Percentiles rank a stretch among this genome's conserved stretches.
These are phyloP conservation scores for Anas flavirostris DNA, from an alignment of 2,797 vertebrate species.

Conservation along the genomic window DNA sequence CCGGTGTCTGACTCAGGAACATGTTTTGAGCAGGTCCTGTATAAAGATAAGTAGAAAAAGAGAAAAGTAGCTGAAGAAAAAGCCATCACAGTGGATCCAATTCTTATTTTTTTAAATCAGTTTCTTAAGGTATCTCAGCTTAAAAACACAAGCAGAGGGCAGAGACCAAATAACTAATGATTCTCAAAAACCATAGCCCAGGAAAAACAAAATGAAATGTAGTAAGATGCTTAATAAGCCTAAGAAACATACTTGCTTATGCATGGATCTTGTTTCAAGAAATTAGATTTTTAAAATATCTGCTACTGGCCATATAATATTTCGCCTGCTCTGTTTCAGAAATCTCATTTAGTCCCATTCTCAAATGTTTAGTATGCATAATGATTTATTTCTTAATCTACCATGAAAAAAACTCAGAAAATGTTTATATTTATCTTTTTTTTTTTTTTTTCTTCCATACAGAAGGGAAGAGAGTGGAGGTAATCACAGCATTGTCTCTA, in stretches of 20 bases:
- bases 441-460: not conserved
- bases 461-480: not conserved
- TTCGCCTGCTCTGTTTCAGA: not conserved
- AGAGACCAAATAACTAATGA: not conserved
- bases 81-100: accelerated
- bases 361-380: not conserved
- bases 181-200: not conserved
- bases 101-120: not conserved
- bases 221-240: not conserved
- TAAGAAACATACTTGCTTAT: not conserved
- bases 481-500: constrained; percentile 41
- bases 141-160: not conserved
- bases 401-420: constrained; percentile 33
- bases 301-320: not conserved
- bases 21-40: not conserved
- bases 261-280: not conserved
- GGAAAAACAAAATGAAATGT: not conserved
- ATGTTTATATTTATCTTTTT: not conserved
- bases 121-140: not conserved
- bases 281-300: not conserved
- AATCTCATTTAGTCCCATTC: constrained; percentile 12
- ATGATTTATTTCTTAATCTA: constrained; percentile 42
- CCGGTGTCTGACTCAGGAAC: not conserved
- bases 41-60: not conserved
- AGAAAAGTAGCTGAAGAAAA: not conserved